A percentile compares a stretch with the other conserved stretches of the same genome.
These are phyloP conservation scores for Copidosoma aretas DNA, from an alignment of 2,888 invertebrate genomes.

Conservation along the genomic window DNA sequence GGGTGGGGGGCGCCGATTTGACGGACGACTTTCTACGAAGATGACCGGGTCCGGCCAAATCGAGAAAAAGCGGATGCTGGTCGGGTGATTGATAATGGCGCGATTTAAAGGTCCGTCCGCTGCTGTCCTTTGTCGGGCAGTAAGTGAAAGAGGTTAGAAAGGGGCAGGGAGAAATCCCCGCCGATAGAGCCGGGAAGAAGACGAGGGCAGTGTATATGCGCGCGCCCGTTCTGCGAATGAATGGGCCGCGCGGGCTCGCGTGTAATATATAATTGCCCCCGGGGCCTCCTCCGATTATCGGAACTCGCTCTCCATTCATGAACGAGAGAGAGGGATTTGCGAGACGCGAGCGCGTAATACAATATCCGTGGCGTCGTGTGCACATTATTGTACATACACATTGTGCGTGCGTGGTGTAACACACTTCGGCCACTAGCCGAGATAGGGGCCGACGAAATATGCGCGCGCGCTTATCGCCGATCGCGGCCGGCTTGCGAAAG, in stretches of 20 bases:
- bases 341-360: too few relatives aligned
- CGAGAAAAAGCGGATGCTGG: slow-evolving; percentile 9
- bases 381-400: too few relatives aligned
- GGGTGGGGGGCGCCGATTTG: slow-evolving; percentile 20
- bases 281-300: background rate
- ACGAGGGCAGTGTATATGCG: background rate
- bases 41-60: slow-evolving; percentile 22
- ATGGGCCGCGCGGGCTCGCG: background rate
- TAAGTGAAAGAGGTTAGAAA: too few relatives aligned
- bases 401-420: too few relatives aligned
- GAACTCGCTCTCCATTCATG: background rate
- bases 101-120: slow-evolving; percentile 25
- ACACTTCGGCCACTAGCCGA: too few relatives aligned
- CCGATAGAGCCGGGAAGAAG: background rate
- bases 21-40: slow-evolving; percentile 34
- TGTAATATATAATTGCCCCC: background rate
- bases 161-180: background rate
- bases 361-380: too few relatives aligned
- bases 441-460: too few relatives aligned
- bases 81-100: slow-evolving; percentile 28
- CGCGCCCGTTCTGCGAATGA: background rate
- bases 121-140: background rate
- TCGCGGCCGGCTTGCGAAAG: too few relatives aligned
- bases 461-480: too few relatives aligned
- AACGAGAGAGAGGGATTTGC: background rate